Evolutionary conservation across 2,113 vertebrate genomes (phyloP).

Genomic region (Cololabis saira): DNA sequence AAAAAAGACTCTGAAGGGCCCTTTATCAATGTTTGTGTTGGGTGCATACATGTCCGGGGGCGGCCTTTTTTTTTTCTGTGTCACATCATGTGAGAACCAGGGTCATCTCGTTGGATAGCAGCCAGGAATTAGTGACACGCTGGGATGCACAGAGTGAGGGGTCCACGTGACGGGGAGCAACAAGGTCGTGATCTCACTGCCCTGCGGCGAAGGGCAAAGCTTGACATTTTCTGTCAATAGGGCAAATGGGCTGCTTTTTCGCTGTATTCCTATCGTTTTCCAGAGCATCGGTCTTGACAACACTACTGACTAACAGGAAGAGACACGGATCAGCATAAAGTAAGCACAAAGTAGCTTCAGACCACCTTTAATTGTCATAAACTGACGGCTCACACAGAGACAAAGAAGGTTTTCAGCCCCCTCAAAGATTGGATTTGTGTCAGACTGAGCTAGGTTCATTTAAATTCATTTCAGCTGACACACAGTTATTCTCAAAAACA

Average conservation of each 20-base stretch:
- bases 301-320: too few relatives aligned
- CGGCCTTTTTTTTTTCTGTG: constrained; percentile 12
- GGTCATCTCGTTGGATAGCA: constrained; percentile 46
- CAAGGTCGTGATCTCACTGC: constrained; percentile 45
- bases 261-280: too few relatives aligned
- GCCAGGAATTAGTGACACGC: constrained; percentile 47
- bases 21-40: constrained; percentile 47
- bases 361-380: too few relatives aligned
- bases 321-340: too few relatives aligned
- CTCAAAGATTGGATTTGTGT: too few relatives aligned
- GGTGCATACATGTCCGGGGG: constrained; percentile 1
- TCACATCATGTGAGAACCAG: constrained; percentile 41
- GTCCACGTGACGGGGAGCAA: constrained; percentile 40
- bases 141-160: constrained; percentile 19
- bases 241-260: constrained; percentile 38
- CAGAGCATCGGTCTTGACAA: too few relatives aligned
- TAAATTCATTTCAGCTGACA: too few relatives aligned
- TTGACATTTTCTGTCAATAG: constrained; percentile 47
- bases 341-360: too few relatives aligned
- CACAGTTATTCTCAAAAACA: too few relatives aligned
- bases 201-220: constrained; percentile 37
- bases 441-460: too few relatives aligned
- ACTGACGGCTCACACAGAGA: too few relatives aligned
- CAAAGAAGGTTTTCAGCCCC: too few relatives aligned
- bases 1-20: constrained; percentile 31